Evolutionary conservation across 2,888 invertebrate genomes (phyloP).

Genomic region (Auanema sp.): DNA sequence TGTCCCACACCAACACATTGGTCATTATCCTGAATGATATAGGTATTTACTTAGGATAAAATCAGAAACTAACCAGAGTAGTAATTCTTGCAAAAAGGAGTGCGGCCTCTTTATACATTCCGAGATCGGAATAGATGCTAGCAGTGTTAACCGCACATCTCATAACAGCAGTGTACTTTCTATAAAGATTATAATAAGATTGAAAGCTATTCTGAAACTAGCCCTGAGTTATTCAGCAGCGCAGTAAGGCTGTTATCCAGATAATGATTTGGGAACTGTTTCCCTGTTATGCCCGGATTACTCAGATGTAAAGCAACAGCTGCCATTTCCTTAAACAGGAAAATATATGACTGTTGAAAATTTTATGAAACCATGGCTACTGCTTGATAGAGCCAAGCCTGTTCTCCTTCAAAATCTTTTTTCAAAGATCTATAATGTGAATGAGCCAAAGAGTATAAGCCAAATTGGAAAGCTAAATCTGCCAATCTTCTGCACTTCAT

Average conservation of each 20-base stretch:
- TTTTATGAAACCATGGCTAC: conserved; percentile 75
- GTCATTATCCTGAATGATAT: conserved; percentile 14
- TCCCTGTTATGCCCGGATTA: conserved; percentile 74
- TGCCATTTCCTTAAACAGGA: conserved; percentile 48
- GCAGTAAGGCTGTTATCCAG: conserved; percentile 83
- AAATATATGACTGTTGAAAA: background rate
- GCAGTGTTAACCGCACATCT: conserved; percentile 15
- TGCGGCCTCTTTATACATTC: conserved; percentile 15
- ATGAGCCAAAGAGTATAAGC: conserved; percentile 57
- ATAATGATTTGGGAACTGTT: conserved; percentile 72
- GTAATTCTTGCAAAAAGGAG: conserved; percentile 8
- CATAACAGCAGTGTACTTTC: conserved; percentile 13
- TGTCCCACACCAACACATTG: conserved; percentile 21
- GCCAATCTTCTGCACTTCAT: conserved; percentile 87
- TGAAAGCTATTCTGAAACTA: background rate
- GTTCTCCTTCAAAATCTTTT: conserved; percentile 92
- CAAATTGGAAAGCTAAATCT: conserved; percentile 91
- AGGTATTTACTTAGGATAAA: background rate
- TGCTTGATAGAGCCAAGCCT: conserved; percentile 89
- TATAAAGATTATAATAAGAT: no score
- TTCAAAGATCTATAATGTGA: conserved; percentile 90
- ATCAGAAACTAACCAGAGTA: background rate
- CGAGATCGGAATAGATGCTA: conserved; percentile 14
- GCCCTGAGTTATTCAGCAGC: conserved; percentile 9
- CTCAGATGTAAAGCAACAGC: conserved; percentile 43